Base-by-base conservation (phyloP, 2,797 vertebrate genomes). In the Sorex maritimensis region DNA sequence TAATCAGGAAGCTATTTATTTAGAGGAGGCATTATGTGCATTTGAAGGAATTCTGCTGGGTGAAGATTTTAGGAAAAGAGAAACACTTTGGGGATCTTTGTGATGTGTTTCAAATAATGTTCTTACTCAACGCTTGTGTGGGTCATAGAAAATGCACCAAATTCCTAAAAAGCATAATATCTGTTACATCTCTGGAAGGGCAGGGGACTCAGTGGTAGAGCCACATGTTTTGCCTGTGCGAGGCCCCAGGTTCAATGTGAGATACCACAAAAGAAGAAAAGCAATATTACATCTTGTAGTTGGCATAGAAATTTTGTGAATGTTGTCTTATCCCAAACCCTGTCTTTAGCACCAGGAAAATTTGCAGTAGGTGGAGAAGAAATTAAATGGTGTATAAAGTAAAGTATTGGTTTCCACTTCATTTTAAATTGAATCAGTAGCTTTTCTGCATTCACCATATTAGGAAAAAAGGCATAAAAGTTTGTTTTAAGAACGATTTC, bases 401-500 rank as follows among this genome's bases (percentile, higher is more conserved):
- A 26, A 90, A 94, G 14, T 23, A 6, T 71, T 2, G 23, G 0
- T 80, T 7, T 94, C 2, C 41, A 75, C 78, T 41, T 23, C 58
- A 21, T 86, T 83, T 61, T 81, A 55, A 74, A 63, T 46, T 63
- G 46, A 77, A 58, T 8, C 21, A 14, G n/a, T 91, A 73, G 10
- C 74, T 79, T 86, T 73, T 79, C 55, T 82, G n/a, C 14, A 72
- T 68, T 86, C 23, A 82, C 1, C 44, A 14, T 78, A 88, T 78
- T 79, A 46, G 58, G 26, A 75, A 24, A 8, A 81, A 86, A 75
- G 68, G 52, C n/a, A 69, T 77, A 28, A 71, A n/a, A 52, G 21
- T 69, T 84, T 12, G 58, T 91, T 86, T 81, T 55, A 23, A 93
- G 67, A 86, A 90, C 61, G 15, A 12, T 73, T 41, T 82, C 75